Conservation (phyloP, 1,140 invertebrate genomes). For the Calliopsis andreniformis region DNA sequence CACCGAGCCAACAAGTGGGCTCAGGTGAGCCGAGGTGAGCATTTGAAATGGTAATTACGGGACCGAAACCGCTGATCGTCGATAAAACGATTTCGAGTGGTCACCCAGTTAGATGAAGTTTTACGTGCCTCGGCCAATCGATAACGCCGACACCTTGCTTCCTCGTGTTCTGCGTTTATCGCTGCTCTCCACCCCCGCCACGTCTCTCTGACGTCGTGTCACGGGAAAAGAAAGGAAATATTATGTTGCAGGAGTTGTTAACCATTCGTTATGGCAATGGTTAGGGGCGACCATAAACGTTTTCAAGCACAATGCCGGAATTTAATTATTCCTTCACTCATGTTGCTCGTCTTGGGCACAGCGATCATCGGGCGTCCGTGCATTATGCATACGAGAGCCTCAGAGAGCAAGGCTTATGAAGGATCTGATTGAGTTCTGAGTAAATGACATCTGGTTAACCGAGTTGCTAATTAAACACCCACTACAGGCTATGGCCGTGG, state of each 20-base stretch:
- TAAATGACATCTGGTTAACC: conserved; percentile 78
- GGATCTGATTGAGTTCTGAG: conserved; percentile 82
- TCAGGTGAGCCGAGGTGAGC: conserved; percentile 75
- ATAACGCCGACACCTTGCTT: conserved; percentile 4
- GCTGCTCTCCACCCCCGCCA: too few relatives aligned
- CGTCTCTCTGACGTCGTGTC: too few relatives aligned
- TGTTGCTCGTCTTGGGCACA: conserved; percentile 45
- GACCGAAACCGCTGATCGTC: conserved; percentile 71
- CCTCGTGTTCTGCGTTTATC: background rate
- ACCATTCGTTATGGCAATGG: conserved; percentile 18
- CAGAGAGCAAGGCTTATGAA: conserved; percentile 77
- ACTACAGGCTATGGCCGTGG: conserved; percentile 62
- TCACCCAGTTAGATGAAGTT: conserved; percentile 60
- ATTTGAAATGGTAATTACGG: conserved; percentile 81
- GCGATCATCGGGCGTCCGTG: conserved; percentile 59
- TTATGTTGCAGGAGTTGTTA: too few relatives aligned
- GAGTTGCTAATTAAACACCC: conserved; percentile 80
- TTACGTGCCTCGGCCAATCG: conserved; percentile 19
- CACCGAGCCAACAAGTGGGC: conserved; percentile 65
- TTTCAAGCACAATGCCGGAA: conserved; percentile 54
- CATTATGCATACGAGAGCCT: conserved; percentile 78
- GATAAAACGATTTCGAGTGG: conserved; percentile 75
- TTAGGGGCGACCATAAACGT: background rate
- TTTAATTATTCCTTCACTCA: conserved; percentile 70
- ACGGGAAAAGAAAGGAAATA: too few relatives aligned